Percentiles rank a stretch among this genome's conserved stretches.
Evolutionary conservation across 2,113 vertebrate species (phyloP).

Genomic region (Dasyurus viverrinus): DNA sequence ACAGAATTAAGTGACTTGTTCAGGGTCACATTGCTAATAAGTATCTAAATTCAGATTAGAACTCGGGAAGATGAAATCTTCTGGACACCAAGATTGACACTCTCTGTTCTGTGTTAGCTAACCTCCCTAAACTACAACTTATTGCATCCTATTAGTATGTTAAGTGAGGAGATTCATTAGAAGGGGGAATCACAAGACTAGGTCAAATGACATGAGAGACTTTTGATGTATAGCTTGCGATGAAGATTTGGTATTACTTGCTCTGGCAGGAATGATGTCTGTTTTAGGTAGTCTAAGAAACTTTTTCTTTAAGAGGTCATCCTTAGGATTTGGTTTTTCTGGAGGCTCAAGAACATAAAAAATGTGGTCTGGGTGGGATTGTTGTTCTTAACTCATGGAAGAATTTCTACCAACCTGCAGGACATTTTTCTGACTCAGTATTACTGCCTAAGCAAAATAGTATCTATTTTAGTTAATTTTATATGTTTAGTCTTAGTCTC

Average conservation of each 20-base stretch:
- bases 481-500: neutral
- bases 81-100: neutral
- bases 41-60: neutral
- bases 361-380: neutral
- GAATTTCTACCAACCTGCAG: neutral
- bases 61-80: neutral
- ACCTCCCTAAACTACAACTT: neutral
- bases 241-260: neutral
- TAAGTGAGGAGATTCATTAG: neutral
- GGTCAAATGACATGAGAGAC: neutral
- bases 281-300: neutral
- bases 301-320: neutral
- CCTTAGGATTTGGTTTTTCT: too few species aligned
- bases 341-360: too few species aligned
- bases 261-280: neutral
- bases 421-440: neutral
- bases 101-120: too few species aligned
- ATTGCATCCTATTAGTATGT: neutral
- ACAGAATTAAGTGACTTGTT: neutral
- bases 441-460: neutral
- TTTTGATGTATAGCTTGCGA: neutral
- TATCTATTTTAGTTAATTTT: neutral
- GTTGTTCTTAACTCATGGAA: neutral
- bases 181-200: neutral
- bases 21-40: neutral